Conservation (phyloP, 1,140 invertebrate genomes). For the Leptonema lineaticorne region DNA sequence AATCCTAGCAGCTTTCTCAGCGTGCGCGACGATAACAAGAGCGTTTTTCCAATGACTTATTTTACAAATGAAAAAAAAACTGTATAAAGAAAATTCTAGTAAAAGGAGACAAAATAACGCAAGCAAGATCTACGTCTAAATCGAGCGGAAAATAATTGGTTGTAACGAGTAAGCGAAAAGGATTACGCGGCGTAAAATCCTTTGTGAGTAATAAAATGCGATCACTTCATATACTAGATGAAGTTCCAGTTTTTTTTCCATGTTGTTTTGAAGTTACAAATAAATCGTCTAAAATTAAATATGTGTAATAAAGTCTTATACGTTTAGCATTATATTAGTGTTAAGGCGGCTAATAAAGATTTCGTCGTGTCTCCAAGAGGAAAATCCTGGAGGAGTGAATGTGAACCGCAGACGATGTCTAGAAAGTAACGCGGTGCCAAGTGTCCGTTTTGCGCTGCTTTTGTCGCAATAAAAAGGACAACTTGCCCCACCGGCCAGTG, state of each 20-base stretch:
- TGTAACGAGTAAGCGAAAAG: conserved; percentile 10
- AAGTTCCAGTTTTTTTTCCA: too few species aligned
- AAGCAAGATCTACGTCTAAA: conserved; percentile 6
- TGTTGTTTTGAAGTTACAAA: too few species aligned
- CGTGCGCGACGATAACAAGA: too few species aligned
- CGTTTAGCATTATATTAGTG: too few species aligned
- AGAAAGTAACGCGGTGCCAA: too few species aligned
- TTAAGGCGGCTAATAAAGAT: conserved; percentile 20
- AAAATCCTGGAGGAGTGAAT: not conserved
- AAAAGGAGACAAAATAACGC: not conserved
- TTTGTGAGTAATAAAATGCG: not conserved
- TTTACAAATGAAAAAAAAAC: too few species aligned
- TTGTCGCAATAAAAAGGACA: conserved; percentile 22
- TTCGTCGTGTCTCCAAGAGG: not conserved
- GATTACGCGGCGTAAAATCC: conserved; percentile 14
- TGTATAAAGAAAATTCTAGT: not conserved
- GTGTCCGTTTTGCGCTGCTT: conserved; percentile 22
- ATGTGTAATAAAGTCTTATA: too few species aligned
- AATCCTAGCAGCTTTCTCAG: too few species aligned
- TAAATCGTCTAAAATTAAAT: too few species aligned
- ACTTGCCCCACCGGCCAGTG: not conserved
- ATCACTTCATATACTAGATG: not conserved
- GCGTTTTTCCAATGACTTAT: too few species aligned
- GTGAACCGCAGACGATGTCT: too few species aligned
- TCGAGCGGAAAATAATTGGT: conserved; percentile 27